Evolutionary conservation across 2,797 vertebrate genomes (phyloP).

Genomic region (Xenops minutus): DNA sequence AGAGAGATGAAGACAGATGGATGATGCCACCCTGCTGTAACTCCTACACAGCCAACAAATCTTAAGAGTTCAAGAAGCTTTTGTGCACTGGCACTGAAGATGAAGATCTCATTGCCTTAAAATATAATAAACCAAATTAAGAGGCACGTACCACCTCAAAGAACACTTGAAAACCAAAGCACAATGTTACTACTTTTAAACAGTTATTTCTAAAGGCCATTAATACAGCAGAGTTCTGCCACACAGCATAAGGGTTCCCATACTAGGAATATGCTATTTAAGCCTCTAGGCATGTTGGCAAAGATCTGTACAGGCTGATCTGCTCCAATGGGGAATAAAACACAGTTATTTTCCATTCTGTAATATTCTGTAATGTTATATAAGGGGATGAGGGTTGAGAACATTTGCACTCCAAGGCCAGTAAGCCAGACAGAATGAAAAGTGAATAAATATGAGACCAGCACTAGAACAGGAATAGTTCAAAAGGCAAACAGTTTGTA

Average conservation of each 20-base stretch:
- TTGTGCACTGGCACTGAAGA: not conserved
- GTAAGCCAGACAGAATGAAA: not conserved
- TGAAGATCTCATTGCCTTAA: not conserved
- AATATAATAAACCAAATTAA: not conserved
- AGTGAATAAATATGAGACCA: not conserved
- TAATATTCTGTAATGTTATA: not conserved
- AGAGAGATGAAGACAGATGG: not conserved
- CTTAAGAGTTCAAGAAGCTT: not conserved
- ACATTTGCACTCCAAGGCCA: not conserved
- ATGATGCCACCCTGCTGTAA: not conserved
- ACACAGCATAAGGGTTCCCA: not conserved
- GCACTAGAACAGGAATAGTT: not conserved
- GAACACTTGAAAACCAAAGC: not conserved
- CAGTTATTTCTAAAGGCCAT: not conserved
- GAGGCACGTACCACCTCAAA: not conserved
- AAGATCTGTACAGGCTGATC: not conserved
- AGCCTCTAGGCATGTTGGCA: not conserved
- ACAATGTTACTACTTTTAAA: not conserved
- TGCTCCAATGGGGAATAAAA: not conserved
- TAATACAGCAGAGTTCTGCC: not conserved
- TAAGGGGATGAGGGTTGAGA: not conserved
- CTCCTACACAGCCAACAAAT: not conserved
- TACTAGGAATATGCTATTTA: not conserved
- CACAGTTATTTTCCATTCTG: not conserved
- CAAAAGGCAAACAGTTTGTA: not conserved